A percentile compares a stretch with the other conserved stretches of the same genome.
phyloP scores from a whole-genome alignment of 2,888 invertebrate species.

The Mythimna pallens region DNA sequence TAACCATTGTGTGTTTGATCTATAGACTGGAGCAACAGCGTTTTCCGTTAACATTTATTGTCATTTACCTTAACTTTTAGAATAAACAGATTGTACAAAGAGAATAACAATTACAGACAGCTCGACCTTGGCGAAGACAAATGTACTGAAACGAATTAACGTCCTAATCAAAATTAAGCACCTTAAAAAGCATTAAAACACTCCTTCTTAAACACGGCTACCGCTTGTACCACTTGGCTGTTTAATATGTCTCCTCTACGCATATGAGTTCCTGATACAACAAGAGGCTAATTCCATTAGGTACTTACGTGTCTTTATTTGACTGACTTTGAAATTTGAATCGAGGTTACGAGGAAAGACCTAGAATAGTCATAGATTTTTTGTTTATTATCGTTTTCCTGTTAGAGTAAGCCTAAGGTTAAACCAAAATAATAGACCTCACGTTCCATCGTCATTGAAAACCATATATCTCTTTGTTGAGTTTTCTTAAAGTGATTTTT shows the following conservation, averaged over 20 bases:
- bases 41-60: slow-evolving; percentile 21
- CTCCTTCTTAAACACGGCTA: slow-evolving; percentile 8
- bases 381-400: slow-evolving; percentile 9
- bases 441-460: neutral
- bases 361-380: slow-evolving; percentile 13
- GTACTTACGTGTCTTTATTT: slow-evolving; percentile 26
- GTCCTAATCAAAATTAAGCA: slow-evolving; percentile 2
- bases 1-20: slow-evolving; percentile 37
- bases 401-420: neutral
- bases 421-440: too few relatives aligned
- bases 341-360: slow-evolving; percentile 29
- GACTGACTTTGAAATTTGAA: slow-evolving; percentile 38
- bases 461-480: neutral
- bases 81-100: neutral
- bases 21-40: slow-evolving; percentile 16
- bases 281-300: slow-evolving; percentile 17
- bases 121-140: slow-evolving; percentile 14
- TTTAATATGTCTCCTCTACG: slow-evolving; percentile 7
- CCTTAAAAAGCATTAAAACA: slow-evolving; percentile 1
- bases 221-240: neutral
- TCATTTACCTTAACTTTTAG: slow-evolving; percentile 19
- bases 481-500: neutral
- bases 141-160: slow-evolving; percentile 17
- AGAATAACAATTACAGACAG: slow-evolving; percentile 18
- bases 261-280: slow-evolving; percentile 13